Evolutionary conservation across 2,888 invertebrate species (phyloP).

Genomic region (Oligia fasciuncula): DNA sequence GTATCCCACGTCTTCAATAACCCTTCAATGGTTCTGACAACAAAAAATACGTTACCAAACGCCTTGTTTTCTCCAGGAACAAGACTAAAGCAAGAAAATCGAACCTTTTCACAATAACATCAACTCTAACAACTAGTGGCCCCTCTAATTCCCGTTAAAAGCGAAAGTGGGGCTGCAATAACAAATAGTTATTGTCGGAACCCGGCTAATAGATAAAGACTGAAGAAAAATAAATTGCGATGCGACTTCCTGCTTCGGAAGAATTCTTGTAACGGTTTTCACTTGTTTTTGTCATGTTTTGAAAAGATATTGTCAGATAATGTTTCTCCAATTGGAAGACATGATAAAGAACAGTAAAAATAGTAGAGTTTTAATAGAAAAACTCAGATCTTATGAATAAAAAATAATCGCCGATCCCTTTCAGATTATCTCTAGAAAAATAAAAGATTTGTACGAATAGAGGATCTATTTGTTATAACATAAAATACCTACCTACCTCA

Average conservation of each 20-base stretch:
- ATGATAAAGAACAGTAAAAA: too few species aligned
- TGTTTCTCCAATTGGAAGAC: not conserved
- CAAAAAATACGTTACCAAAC: constrained; percentile 19
- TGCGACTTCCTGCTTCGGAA: constrained; percentile 57
- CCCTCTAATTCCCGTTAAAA: constrained; percentile 74
- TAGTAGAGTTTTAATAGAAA: not conserved
- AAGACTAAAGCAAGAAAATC: constrained; percentile 40
- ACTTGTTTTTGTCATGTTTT: constrained; percentile 44
- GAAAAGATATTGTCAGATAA: constrained; percentile 4
- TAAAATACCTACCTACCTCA: not conserved
- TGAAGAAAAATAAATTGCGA: constrained; percentile 62
- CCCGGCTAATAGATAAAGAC: constrained; percentile 77
- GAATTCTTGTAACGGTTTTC: constrained; percentile 39
- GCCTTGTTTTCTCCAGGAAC: constrained; percentile 16
- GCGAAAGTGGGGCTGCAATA: constrained; percentile 72
- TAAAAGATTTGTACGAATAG: not conserved
- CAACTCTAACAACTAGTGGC: constrained; percentile 51
- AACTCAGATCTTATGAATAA: not conserved
- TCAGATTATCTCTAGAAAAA: not conserved
- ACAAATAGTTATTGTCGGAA: constrained; percentile 79
- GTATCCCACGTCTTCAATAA: constrained; percentile 2
- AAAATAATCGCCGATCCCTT: not conserved
- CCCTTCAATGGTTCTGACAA: constrained; percentile 5
- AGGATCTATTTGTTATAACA: not conserved
- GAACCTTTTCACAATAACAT: constrained; percentile 32